Conservation (phyloP, 2,797 vertebrate genomes). For the Momotus momota region DNA sequence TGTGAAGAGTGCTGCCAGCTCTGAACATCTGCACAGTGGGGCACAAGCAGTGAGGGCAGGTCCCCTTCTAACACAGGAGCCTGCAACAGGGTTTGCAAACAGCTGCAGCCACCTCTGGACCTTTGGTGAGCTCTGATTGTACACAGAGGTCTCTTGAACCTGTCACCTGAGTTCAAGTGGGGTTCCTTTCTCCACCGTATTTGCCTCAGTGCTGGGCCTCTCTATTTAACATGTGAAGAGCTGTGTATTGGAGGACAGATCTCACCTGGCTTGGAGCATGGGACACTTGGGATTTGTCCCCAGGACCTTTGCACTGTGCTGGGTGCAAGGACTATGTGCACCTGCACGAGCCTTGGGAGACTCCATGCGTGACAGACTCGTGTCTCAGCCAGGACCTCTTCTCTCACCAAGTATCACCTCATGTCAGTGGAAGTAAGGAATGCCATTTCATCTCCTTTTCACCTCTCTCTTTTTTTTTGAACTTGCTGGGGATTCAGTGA, state of each 20-base stretch:
- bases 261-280: neutral
- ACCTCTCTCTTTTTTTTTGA: neutral
- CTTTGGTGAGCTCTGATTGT: neutral
- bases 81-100: neutral
- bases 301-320: neutral
- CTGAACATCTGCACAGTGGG: rapidly evolving
- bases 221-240: neutral
- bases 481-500: neutral
- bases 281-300: neutral
- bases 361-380: rapidly evolving
- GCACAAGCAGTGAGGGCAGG: too few relatives aligned
- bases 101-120: neutral
- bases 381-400: neutral
- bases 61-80: neutral
- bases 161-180: neutral
- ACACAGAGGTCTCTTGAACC: neutral
- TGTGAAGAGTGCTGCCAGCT: neutral
- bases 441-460: neutral
- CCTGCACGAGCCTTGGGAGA: neutral
- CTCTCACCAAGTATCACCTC: neutral
- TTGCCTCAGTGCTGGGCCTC: neutral
- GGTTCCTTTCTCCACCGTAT: neutral
- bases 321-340: neutral
- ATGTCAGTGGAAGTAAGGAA: neutral
- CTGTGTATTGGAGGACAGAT: neutral